Evolutionary conservation across 2,113 vertebrate genomes (phyloP), one percentile per base, ranked within the genome.

Genomic region (Odobenus rosmarus): DNA sequence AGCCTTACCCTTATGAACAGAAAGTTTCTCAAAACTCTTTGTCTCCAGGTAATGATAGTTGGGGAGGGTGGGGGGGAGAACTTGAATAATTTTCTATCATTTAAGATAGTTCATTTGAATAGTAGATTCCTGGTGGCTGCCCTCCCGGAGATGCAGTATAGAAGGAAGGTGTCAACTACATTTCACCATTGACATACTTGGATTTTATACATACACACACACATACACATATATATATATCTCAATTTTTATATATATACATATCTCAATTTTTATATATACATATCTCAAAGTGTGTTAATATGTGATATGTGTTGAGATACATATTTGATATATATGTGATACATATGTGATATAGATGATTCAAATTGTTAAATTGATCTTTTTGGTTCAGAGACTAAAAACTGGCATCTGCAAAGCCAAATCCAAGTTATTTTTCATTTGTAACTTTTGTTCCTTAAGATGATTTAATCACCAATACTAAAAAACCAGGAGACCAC

Each of bases 21-120:
- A 90, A 33, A 69, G 46, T 67, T 96, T 51, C 72, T 69, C 21
- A 1, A 36, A 46, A 36, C 13, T 46, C 62, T 84, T 64, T 90
- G 85, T 95, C 76, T 49, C 59, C 3, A 1, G 42, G 19, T 31
- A 15, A 53, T 21, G 28, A 49, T 19, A 23, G 23, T 5, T 0
- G 59, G 53, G 49, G 49, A 13, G 46, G 11, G 31, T 2, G 4
- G 4, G 0, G 1, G 26, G 10, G 12, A 3, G 0, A 10, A 16
- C 3, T 4, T 18, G 42, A 67, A 28, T 69, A 26, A 33, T 49
- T 55, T 53, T 71, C 46, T n/a, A 23, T 39, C 10, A 1, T 51
- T 81, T 90, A 72, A 94, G 31, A 19, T 28, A 72, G 64, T 57
- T 24, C 39, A 23, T 79, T 51, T 77, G 46, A 69, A 53, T 9